Percentiles rank a stretch among this genome's conserved stretches.
Evolutionary conservation across 92 coral and sea anemone genomes (phyloP).

Genomic region (Plumapathes pennacea): DNA sequence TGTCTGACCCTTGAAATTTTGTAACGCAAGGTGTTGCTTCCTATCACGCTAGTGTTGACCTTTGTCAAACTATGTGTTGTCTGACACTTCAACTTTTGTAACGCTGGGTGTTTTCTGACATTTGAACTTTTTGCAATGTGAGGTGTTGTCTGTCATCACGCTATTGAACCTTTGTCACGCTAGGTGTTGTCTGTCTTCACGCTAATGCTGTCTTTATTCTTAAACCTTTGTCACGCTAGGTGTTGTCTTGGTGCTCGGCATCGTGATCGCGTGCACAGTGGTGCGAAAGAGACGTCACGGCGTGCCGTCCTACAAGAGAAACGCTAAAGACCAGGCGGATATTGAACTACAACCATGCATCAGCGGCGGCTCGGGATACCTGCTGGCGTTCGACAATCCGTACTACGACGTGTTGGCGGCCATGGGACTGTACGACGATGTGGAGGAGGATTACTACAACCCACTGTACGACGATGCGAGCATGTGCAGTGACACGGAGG

Average conservation of each 20-base stretch:
- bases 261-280: conserved; percentile 59
- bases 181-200: too few species aligned
- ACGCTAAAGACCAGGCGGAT: conserved; percentile 73
- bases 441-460: conserved; percentile 88
- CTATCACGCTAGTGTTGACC: too few species aligned
- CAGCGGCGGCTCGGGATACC: conserved; percentile 71
- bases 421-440: conserved; percentile 96
- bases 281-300: conserved; percentile 69
- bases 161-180: too few species aligned
- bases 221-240: conserved; percentile 61
- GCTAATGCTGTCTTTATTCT: not conserved
- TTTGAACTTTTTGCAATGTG: too few species aligned
- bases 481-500: conserved; percentile 74
- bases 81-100: too few species aligned
- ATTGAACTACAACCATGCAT: conserved; percentile 90
- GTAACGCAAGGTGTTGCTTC: too few species aligned
- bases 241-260: conserved; percentile 43
- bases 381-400: conserved; percentile 96
- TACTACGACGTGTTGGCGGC: conserved; percentile 97
- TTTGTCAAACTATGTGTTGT: too few species aligned
- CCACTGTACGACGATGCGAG: conserved; percentile 92
- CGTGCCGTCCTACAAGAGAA: conserved; percentile 41
- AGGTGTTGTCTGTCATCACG: too few species aligned
- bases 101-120: too few species aligned
- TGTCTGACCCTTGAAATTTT: too few species aligned